Conservation (phyloP, 2,888 invertebrate genomes). For the Sicus ferrugineus region DNA sequence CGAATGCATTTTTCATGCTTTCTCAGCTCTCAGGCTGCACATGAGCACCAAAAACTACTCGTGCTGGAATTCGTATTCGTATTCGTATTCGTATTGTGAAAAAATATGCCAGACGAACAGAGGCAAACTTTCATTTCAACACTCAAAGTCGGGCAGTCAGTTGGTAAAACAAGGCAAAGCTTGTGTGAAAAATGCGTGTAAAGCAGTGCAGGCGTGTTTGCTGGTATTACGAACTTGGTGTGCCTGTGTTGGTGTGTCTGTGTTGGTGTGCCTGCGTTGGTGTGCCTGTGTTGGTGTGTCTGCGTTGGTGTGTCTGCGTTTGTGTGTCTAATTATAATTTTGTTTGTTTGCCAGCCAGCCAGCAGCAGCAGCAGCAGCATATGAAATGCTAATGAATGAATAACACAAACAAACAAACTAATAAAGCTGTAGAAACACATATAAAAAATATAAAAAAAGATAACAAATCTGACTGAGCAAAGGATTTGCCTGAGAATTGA, state of each 20-base stretch:
- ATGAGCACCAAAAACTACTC: not conserved
- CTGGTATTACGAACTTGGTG: too few species aligned
- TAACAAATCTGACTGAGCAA: not conserved
- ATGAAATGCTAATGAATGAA: not conserved
- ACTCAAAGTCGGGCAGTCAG: not conserved
- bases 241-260: not conserved
- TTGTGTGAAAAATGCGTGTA: not conserved
- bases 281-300: too few species aligned
- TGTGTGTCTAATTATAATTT: not conserved
- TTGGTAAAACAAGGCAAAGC: not conserved
- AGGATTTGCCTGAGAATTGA: not conserved
- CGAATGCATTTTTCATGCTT: not conserved
- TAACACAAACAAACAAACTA: not conserved
- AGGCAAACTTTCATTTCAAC: not conserved
- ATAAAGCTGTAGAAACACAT: not conserved
- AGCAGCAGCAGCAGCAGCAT: not conserved
- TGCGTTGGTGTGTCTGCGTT: too few species aligned
- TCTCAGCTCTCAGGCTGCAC: not conserved
- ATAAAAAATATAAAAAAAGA: not conserved
- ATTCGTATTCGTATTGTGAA: too few species aligned
- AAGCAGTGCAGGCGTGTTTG: not conserved
- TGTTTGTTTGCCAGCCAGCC: not conserved
- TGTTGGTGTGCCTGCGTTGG: too few species aligned
- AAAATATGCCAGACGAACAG: too few species aligned
- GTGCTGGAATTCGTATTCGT: too few species aligned